A percentile compares a stretch with the other conserved stretches of the same genome.
Evolutionary conservation across 2,888 invertebrate species (phyloP).

Genomic region (Morinoia aosen): DNA sequence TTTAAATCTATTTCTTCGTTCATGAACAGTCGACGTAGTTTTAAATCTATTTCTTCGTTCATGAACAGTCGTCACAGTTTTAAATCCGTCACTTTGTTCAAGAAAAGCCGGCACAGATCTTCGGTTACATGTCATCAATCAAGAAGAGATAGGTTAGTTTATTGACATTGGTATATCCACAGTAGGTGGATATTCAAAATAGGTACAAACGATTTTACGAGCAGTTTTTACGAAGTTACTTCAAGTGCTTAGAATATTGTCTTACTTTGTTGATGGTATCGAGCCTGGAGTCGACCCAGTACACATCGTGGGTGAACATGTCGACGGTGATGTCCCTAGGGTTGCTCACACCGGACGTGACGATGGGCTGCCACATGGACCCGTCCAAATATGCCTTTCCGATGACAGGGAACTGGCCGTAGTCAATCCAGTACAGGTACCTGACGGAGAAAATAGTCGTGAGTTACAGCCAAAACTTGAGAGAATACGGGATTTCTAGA

Average conservation of each 20-base stretch:
- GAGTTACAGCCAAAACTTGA: background rate
- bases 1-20: background rate
- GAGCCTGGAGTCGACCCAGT: conserved; percentile 95
- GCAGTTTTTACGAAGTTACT: background rate
- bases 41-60: too few species aligned
- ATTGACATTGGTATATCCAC: too few species aligned
- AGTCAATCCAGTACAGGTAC: conserved; percentile 96
- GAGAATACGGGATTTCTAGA: background rate
- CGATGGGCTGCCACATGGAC: conserved; percentile 85
- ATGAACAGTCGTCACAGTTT: too few species aligned
- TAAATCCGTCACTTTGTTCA: too few species aligned
- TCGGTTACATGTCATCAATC: too few species aligned
- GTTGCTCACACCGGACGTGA: conserved; percentile 90
- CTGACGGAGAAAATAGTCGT: conserved; percentile 71
- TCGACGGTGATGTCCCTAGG: conserved; percentile 93
- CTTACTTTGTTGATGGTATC: conserved; percentile 94
- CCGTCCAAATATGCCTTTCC: conserved; percentile 92
- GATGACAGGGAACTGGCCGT: conserved; percentile 95
- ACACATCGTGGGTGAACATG: conserved; percentile 93
- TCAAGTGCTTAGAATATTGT: background rate
- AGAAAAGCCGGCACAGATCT: too few species aligned
- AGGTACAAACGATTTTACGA: too few species aligned
- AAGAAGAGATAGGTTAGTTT: too few species aligned
- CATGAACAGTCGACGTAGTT: conserved; percentile 70
- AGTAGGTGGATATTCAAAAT: too few species aligned